Conservation (phyloP, 2,797 vertebrate genomes). For the Crocodylus rhombifer region DNA sequence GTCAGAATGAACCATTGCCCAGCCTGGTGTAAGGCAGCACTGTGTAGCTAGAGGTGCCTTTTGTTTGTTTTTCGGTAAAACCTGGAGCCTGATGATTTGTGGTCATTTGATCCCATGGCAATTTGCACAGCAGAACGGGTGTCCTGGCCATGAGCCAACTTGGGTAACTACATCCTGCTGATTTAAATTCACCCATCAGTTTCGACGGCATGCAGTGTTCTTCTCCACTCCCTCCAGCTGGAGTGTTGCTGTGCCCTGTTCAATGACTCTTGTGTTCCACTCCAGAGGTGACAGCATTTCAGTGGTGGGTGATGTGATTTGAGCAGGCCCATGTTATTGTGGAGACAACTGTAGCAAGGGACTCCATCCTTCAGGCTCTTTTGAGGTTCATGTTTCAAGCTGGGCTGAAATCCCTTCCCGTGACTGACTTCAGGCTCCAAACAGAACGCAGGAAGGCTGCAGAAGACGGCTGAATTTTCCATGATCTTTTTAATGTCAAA, state of each 20-base stretch:
- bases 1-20: background rate
- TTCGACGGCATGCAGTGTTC: background rate
- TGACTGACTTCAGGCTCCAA: background rate
- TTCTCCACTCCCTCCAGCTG: background rate
- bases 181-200: background rate
- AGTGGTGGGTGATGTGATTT: background rate
- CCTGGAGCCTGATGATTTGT: background rate
- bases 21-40: background rate
- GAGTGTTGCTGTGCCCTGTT: background rate
- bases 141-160: conserved; percentile 49
- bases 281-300: background rate
- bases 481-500: background rate
- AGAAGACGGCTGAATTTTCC: background rate
- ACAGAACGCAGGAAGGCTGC: background rate
- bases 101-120: background rate
- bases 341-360: background rate
- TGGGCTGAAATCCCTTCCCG: background rate
- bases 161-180: background rate
- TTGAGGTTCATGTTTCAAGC: too few relatives aligned
- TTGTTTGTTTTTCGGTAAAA: background rate
- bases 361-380: background rate
- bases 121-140: background rate
- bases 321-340: background rate
- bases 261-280: background rate
- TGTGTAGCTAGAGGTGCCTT: background rate